Evolutionary conservation across 2,888 invertebrate species (phyloP), one percentile per base, ranked within the genome.

Genomic region (Drosophila siamana): DNA sequence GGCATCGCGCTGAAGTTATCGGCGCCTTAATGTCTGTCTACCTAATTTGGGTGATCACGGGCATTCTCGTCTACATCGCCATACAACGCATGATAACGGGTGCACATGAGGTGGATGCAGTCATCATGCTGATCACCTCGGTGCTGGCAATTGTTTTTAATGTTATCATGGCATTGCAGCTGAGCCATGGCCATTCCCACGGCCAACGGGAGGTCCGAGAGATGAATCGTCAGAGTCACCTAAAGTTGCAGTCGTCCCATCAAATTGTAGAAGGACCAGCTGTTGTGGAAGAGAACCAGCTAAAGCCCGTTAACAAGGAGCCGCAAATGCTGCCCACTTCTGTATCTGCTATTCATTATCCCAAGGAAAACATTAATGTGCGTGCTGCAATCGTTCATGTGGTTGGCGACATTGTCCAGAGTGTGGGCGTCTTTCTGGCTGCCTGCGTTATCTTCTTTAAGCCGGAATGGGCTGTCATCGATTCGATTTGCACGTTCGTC

Each of bases 21-120:
- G 99, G 99, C 6, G 99, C 99, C 0, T 93, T 99, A 68, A 96
- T 97, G 4, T 99, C 99, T 0, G 98, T 99, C 0, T 94, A 99
- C 0, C 93, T 99, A 88, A 98, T 99, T 86, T 99, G 99, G 99
- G 96, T 99, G 56, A 96, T 99, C 40, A 99, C 99, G 0, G 99
- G 97, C 6, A 94, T 99, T 19, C 93, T 99, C 36, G 96, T 99
- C 7, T 99, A 97, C 92, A 93, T 98, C 92, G 99, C 99, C 0
- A 94, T 98, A 6, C 94, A 96, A 89, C 94, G 99, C 38, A 94
- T 98, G 61, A 94, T 97, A 36, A 93, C 94, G 74, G 93, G 95
- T 80, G 93, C 96, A 68, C 99, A 97, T 92, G 96, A 97, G 86
- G 95, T 99, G 47, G 94, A 99, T 84, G 96, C 97, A 2, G 93